phyloP scores from a whole-genome alignment of 1,140 invertebrate genomes.

The Hylyphantes graminicola region DNA sequence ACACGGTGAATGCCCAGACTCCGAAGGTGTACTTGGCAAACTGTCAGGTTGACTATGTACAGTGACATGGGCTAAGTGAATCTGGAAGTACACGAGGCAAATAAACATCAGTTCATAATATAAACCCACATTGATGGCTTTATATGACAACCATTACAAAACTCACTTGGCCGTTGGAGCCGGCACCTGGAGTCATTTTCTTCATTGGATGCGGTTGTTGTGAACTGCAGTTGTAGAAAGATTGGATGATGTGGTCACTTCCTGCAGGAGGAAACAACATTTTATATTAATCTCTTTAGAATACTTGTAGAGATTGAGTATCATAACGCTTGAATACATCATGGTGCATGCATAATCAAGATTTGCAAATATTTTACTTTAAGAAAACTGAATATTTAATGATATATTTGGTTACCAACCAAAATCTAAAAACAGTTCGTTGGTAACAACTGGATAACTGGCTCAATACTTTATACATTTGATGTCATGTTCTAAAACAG shows the following conservation, averaged over 20 bases:
- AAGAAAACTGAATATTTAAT: too few species aligned
- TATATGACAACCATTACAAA: neutral
- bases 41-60: slow-evolving; percentile 54
- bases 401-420: too few species aligned
- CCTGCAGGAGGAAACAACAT: slow-evolving; percentile 15
- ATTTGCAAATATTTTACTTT: too few species aligned
- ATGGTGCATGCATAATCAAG: too few species aligned
- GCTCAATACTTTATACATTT: too few species aligned
- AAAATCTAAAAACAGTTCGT: too few species aligned
- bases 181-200: slow-evolving; percentile 55
- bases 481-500: too few species aligned
- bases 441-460: too few species aligned
- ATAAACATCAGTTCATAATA: neutral
- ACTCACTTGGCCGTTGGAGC: slow-evolving; percentile 53
- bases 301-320: too few species aligned
- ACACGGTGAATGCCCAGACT: slow-evolving; percentile 49
- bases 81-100: slow-evolving; percentile 2
- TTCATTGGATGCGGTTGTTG: slow-evolving; percentile 48
- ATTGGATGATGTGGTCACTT: slow-evolving; percentile 3
- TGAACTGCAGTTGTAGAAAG: slow-evolving; percentile 20
- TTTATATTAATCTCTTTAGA: too few species aligned
- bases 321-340: too few species aligned
- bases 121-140: too few species aligned
- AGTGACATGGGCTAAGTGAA: slow-evolving; percentile 47
- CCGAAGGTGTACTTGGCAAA: slow-evolving; percentile 51